Percentiles rank a stretch among this genome's conserved stretches.
Conservation (phyloP, 1,140 invertebrate genomes). For the Pinna nobilis region DNA sequence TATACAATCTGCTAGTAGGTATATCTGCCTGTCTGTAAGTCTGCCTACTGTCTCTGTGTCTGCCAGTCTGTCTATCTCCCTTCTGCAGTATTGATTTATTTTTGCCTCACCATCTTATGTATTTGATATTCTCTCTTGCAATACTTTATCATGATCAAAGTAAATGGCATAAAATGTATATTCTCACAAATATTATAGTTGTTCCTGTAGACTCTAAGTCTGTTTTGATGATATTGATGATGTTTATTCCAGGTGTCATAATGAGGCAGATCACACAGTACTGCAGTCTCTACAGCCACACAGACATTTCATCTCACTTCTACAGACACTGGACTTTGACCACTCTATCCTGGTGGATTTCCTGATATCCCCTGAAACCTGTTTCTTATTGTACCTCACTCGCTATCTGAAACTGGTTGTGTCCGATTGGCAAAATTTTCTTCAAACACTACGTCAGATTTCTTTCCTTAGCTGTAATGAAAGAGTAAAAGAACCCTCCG, state of each 20-base stretch:
- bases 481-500: background rate
- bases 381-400: constrained; percentile 90
- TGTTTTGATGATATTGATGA: background rate
- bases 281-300: constrained; percentile 23
- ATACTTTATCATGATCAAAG: too few relatives aligned
- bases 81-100: background rate
- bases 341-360: constrained; percentile 89
- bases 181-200: background rate
- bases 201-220: background rate
- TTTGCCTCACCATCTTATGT: background rate
- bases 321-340: constrained; percentile 74
- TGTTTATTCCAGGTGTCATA: background rate
- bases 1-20: background rate
- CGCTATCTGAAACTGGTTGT: constrained; percentile 88
- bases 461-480: background rate
- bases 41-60: background rate
- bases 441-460: constrained; percentile 1
- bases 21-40: background rate
- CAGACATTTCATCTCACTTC: constrained; percentile 27
- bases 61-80: background rate
- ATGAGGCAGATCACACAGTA: background rate
- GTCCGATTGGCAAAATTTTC: constrained; percentile 31
- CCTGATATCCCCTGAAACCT: constrained; percentile 92
- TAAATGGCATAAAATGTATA: background rate
- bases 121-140: background rate